Evolutionary conservation across 2,888 invertebrate species (phyloP).

Genomic region (Pteria penguin): DNA sequence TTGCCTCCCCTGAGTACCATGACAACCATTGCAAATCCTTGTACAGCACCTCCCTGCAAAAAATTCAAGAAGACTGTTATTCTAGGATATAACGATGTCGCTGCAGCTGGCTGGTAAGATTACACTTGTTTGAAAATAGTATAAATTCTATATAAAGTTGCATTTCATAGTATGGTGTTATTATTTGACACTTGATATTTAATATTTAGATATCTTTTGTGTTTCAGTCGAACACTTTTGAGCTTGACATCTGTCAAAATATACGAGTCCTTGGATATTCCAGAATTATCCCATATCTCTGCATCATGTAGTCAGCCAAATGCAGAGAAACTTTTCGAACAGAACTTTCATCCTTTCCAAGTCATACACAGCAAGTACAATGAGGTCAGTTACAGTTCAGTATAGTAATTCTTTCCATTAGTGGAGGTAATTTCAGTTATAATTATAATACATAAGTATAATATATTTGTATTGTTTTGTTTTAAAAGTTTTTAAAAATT

Average conservation of each 20-base stretch:
- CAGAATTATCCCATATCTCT: slow-evolving; percentile 38
- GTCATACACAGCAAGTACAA: slow-evolving; percentile 63
- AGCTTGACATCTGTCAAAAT: slow-evolving; percentile 53
- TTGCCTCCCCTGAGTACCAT: no score
- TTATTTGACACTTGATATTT: no score
- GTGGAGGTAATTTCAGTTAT: no score
- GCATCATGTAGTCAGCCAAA: slow-evolving; percentile 44
- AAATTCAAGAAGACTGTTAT: slow-evolving; percentile 57
- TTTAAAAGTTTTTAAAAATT: no score
- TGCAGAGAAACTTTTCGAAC: slow-evolving; percentile 48
- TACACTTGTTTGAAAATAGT: neutral
- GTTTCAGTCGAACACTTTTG: slow-evolving; percentile 57
- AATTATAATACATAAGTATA: no score
- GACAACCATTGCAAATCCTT: no score
- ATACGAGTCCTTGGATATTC: slow-evolving; percentile 46
- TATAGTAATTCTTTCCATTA: no score
- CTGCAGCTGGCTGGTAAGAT: slow-evolving; percentile 57
- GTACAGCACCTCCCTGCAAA: slow-evolving; percentile 40
- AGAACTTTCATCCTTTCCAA: slow-evolving; percentile 51
- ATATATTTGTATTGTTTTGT: no score
- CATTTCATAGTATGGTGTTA: no score
- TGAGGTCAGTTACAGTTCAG: no score
- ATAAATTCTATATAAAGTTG: neutral
- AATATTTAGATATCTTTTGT: no score
- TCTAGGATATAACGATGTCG: slow-evolving; percentile 58